Conservation (phyloP, 2,888 invertebrate genomes). For the Chydorus sphaericus region DNA sequence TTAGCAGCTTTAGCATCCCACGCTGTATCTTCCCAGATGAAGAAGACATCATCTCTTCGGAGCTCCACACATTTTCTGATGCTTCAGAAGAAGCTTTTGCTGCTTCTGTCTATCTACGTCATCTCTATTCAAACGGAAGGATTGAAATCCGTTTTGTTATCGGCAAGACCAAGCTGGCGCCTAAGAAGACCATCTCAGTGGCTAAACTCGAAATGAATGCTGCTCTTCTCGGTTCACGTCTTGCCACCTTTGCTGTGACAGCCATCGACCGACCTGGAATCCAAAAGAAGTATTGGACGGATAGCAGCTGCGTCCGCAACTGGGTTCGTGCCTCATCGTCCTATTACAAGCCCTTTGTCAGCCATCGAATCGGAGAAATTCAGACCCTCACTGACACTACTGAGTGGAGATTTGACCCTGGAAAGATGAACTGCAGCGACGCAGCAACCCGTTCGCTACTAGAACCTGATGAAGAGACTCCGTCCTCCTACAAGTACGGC, state of each 20-base stretch:
- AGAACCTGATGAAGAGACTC: not conserved
- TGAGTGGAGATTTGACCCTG: constrained; percentile 7
- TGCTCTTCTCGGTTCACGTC: not conserved
- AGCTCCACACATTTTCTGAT: constrained; percentile 8
- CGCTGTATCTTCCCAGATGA: constrained; percentile 9
- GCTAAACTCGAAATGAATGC: constrained; percentile 2
- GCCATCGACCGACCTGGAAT: not conserved
- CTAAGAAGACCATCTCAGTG: not conserved
- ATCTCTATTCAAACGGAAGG: not conserved
- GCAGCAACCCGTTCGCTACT: not conserved
- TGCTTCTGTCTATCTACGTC: not conserved
- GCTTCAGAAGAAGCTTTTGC: constrained; percentile 9
- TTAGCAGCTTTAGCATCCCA: constrained; percentile 5
- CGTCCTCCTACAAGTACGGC: not conserved
- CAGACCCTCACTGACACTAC: constrained; percentile 3
- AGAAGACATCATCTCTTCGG: not conserved
- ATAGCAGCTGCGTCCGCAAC: not conserved
- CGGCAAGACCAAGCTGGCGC: not conserved
- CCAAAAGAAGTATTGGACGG: not conserved
- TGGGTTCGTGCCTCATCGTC: constrained; percentile 4
- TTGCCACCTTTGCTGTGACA: not conserved
- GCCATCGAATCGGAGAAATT: constrained; percentile 4
- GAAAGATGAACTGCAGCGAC: not conserved
- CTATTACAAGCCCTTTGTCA: constrained; percentile 8
- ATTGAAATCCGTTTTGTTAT: not conserved